Base-by-base conservation (phyloP, 1,140 invertebrate genomes). In the Pogonomyrmex californicus region DNA sequence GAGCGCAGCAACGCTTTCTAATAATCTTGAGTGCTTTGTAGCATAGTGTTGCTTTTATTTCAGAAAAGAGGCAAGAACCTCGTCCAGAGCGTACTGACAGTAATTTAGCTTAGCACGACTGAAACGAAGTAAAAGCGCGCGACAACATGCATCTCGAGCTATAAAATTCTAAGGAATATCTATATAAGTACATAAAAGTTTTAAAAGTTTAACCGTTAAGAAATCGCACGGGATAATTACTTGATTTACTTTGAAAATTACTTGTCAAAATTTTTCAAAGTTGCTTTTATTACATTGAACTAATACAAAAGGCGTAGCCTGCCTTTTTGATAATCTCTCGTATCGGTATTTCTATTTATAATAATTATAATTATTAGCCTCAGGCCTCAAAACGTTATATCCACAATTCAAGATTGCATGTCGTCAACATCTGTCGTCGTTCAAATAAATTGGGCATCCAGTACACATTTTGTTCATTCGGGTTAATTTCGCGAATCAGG, bases 1-100 rank as follows among this genome's bases (percentile, higher is more conserved):
- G 14, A 9, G 54, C 66, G 12, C 23, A 12, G 41, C 41, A 58
- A 23, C 17, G 38, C 54, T 41, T 83, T 83, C 68, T 83, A 83
- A 83, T 83, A 83, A 83, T 60, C 68, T 60, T 83, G 56, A 83
- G 79, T 75, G 79, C 68, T 73, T 82, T 73, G 44, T 62, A 75
- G 65, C 38, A 17, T 51, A 44, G 6, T 30, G 56, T 70, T 41
- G 79, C 30, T 83, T 83, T 75, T 83, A 83, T 83, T 75, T 82
- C 17, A 73, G 30, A 58, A 60, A 83, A 58, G 17, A 56, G 56
- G n/a, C n/a, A 83, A 83, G 75, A 83, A 60, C 36, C 41, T 4
- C 6, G 23, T 51, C 12, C n/a, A 38, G 41, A 47, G 75, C 41
- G 12, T 47, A 73, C 51, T 49, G 79, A 75, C 79, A 83, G 54